Percentiles rank a stretch among this genome's conserved stretches.
Conservation (phyloP, 2,888 invertebrate species). For the Tipula vernalis region DNA sequence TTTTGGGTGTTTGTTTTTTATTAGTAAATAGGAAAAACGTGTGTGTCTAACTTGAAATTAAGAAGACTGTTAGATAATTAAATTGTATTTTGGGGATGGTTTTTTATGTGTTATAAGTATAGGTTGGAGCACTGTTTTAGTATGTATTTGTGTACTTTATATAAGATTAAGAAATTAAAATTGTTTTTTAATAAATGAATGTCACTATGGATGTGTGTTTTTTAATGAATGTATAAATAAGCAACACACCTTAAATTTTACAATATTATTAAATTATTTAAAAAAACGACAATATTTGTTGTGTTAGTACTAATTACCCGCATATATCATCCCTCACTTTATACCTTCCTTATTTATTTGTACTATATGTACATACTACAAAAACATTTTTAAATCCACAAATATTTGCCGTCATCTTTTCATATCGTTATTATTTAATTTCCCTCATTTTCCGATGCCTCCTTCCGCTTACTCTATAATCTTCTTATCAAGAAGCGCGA, state of each 20-base stretch:
- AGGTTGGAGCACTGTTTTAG: not conserved
- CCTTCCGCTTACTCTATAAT: not conserved
- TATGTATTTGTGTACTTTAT: not conserved
- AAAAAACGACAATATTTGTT: not conserved
- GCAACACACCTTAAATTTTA: not conserved
- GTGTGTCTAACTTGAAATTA: not conserved
- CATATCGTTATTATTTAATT: not conserved
- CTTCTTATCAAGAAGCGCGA: not conserved
- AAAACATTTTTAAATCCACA: not conserved
- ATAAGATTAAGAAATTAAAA: not conserved
- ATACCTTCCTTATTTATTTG: not conserved
- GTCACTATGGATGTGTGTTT: too few species aligned
- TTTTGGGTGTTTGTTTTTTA: not conserved
- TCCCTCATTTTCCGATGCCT: not conserved
- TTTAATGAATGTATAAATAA: not conserved
- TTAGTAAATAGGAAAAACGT: not conserved
- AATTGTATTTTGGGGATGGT: not conserved
- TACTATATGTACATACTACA: not conserved
- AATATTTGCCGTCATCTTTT: not conserved
- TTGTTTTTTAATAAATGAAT: not conserved
- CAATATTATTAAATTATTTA: not conserved
- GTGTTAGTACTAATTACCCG: not conserved
- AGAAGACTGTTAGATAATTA: not conserved
- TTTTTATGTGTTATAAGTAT: not conserved
- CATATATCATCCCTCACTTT: not conserved